phyloP scores from a whole-genome alignment of 2,797 vertebrate species.

The Ciconia nigra region DNA sequence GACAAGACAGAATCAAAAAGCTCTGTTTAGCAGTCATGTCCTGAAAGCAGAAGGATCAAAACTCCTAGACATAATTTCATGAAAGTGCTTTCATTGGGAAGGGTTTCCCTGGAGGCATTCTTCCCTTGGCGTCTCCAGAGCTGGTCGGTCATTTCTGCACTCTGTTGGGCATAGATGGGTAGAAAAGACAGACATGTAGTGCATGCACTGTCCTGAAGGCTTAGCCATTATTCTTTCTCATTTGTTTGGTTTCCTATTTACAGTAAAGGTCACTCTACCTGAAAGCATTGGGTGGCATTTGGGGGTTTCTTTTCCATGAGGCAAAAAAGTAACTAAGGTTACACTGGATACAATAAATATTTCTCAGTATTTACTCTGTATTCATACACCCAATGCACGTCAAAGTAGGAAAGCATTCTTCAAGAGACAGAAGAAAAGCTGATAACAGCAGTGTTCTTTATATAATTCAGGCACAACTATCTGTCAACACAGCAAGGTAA shows the following conservation, averaged over 20 bases:
- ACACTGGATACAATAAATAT: neutral
- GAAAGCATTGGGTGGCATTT: neutral
- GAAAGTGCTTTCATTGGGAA: neutral
- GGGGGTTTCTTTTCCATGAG: neutral
- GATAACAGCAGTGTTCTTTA: neutral
- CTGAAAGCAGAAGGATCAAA: neutral
- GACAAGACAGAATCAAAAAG: neutral
- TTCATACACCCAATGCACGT: neutral
- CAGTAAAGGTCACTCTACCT: neutral
- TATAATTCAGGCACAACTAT: slow-evolving; percentile 50
- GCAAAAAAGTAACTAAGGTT: neutral
- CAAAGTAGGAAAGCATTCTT: neutral
- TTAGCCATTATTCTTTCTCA: neutral
- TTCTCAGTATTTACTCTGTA: neutral
- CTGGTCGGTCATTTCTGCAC: neutral
- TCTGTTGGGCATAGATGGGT: neutral
- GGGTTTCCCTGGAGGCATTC: neutral
- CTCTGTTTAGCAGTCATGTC: neutral
- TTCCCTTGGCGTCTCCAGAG: neutral
- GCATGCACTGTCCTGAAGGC: neutral
- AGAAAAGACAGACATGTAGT: neutral
- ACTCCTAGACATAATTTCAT: too few relatives aligned
- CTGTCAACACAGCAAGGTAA: slow-evolving; percentile 48
- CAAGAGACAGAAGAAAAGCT: neutral
- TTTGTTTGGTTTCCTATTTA: neutral